Percentiles rank a stretch among this genome's conserved stretches.
Conservation (phyloP, 2,797 vertebrate species). For the Chromobotia macracanthus region DNA sequence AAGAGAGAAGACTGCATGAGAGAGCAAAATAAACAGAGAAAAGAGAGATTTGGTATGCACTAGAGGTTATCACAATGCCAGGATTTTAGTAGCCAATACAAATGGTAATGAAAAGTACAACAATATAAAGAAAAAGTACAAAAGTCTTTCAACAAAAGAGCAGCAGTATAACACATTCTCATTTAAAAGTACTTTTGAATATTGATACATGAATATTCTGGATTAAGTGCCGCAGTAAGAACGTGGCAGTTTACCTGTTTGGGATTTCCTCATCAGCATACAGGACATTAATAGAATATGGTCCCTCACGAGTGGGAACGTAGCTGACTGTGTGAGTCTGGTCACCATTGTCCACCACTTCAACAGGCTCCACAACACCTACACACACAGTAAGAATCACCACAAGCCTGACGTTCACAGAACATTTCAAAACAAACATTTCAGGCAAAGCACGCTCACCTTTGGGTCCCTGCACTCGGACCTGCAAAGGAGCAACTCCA, state of each 20-base stretch:
- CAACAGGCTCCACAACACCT: slow-evolving; percentile 90
- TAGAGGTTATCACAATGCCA: not conserved
- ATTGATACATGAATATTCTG: no score
- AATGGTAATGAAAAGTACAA: not conserved
- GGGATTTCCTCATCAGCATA: slow-evolving; percentile 91
- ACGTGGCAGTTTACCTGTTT: slow-evolving; percentile 77
- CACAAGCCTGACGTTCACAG: not conserved
- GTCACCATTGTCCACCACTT: slow-evolving; percentile 87
- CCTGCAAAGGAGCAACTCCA: slow-evolving; percentile 87
- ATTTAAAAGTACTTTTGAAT: no score
- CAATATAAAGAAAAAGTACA: no score
- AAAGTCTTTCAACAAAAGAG: no score
- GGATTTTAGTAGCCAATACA: not conserved
- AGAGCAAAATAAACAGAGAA: not conserved
- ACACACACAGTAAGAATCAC: not conserved
- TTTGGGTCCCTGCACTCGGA: slow-evolving; percentile 90
- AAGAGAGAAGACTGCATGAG: not conserved
- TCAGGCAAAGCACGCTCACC: slow-evolving; percentile 66
- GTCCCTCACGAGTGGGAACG: slow-evolving; percentile 88
- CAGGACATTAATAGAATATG: slow-evolving; percentile 87
- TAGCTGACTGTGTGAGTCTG: slow-evolving; percentile 89
- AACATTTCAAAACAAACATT: no score
- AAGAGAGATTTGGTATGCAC: slow-evolving; percentile 7
- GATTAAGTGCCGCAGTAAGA: no score
- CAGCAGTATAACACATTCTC: no score